Conservation (phyloP, 2,888 invertebrate genomes). For the Strigamia transsilvanica region DNA sequence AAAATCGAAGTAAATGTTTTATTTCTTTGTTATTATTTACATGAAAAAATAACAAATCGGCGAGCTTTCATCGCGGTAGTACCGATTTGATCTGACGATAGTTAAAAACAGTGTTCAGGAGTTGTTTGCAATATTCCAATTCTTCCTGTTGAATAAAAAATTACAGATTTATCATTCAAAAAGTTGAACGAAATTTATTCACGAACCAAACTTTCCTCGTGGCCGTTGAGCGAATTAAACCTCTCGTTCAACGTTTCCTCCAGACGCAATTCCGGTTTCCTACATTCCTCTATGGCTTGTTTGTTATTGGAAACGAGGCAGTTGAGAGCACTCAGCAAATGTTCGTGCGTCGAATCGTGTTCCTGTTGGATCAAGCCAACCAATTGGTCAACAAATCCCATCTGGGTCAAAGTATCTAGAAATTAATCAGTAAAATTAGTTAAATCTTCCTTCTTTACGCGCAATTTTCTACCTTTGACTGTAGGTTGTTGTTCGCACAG, state of each 20-base stretch:
- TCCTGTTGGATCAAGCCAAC: slow-evolving; percentile 62
- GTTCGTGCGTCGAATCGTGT: slow-evolving; percentile 67
- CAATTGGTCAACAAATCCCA: slow-evolving; percentile 64
- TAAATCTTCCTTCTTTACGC: neutral
- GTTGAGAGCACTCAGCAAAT: slow-evolving; percentile 67
- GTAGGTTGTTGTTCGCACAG: slow-evolving; percentile 69
- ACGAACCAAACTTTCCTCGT: slow-evolving; percentile 65
- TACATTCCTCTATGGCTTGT: slow-evolving; percentile 65
- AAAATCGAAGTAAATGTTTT: neutral
- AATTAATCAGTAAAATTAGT: slow-evolving; percentile 54
- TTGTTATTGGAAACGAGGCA: slow-evolving; percentile 66
- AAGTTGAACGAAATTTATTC: slow-evolving; percentile 11
- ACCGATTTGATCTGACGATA: neutral
- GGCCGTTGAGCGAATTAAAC: slow-evolving; percentile 63
- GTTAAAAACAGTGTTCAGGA: neutral
- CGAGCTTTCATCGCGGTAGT: neutral
- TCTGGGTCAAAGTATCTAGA: slow-evolving; percentile 63
- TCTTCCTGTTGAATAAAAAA: slow-evolving; percentile 60
- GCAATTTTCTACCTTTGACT: slow-evolving; percentile 69
- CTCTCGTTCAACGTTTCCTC: slow-evolving; percentile 64
- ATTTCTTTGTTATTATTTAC: slow-evolving; percentile 16
- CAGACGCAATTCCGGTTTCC: slow-evolving; percentile 65
- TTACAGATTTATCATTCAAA: neutral
- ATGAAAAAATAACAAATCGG: neutral
- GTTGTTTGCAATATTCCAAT: slow-evolving; percentile 59